Evolutionary conservation across 2,888 invertebrate species (phyloP), one percentile per base, ranked within the genome.

Genomic region (Argyresthia albistria): DNA sequence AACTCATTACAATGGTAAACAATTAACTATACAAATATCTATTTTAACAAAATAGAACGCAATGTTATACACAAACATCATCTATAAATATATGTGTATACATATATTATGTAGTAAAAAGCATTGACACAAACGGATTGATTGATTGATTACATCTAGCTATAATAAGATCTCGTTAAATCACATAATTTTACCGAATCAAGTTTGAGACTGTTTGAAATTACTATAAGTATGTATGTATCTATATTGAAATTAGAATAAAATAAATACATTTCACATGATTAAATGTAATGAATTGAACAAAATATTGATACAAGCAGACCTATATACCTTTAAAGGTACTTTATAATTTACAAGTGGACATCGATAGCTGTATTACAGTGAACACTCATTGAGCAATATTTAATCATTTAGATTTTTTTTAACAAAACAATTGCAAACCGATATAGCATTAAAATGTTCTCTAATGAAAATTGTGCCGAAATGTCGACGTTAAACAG

Each of bases 331-430:
- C 4, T 46, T 35, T 46, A 35, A 35, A 15, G 15, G 10, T 25
- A 6, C n/a, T n/a, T n/a, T 25, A 25, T 25, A 25, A n/a, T n/a
- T 25, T 25, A 25, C 25, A n/a, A n/a, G 25, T 25, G 3, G 25
- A 25, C n/a, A n/a, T 25, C 25, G 35, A 8, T 4, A 48, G n/a
- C 10, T 37, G 12, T 37, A 15, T n/a, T 12, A 48, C 37, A 48
- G 7, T 47, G 14, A 48, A 48, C 37, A 72, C 69, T 67, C 70
- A 66, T 74, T 75, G 73, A 74, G 74, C 74, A 74, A 73, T 64
- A 64, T 61, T 63, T 35, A 46, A 16, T 25, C 14, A 25, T 8
- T 46, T 25, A 16, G 14, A 8, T 11, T 45, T 25, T 6, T 45
- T 45, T 45, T 8, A 16, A 7, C 4, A 15, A 45, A 15, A 45